phyloP scores from a whole-genome alignment of 2,797 vertebrate species.

The Bucorvus abyssinicus region DNA sequence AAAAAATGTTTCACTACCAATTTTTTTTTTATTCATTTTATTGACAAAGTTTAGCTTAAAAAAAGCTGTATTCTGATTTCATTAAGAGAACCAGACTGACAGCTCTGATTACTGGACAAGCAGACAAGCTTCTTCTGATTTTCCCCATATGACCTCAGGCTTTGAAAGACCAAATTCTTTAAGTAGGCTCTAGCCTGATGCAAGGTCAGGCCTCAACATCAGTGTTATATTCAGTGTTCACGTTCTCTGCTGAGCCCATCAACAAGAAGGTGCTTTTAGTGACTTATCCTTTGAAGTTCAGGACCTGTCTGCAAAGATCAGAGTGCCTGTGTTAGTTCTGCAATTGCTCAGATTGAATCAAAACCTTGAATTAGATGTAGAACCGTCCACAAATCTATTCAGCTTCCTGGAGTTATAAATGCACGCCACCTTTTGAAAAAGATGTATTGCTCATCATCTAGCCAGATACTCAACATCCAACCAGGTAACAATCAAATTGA shows the following conservation, averaged over 20 bases:
- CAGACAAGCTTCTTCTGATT: not conserved
- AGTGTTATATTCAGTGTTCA: not conserved
- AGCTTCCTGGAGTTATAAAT: not conserved
- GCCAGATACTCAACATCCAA: not conserved
- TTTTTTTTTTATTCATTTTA: not conserved
- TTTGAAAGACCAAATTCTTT: not conserved
- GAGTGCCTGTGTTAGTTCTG: not conserved
- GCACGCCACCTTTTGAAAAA: not conserved
- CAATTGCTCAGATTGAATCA: not conserved
- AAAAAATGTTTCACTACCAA: not conserved
- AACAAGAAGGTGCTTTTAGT: not conserved
- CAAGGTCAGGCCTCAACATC: not conserved
- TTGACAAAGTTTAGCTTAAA: not conserved
- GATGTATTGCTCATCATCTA: not conserved
- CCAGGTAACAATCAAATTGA: not conserved
- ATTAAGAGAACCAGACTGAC: not conserved
- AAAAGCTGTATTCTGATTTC: not conserved
- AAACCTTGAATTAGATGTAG: not conserved
- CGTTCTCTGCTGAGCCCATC: not conserved
- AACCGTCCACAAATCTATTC: not conserved
- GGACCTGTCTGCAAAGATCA: not conserved
- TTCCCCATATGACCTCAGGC: not conserved
- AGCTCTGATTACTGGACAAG: not conserved
- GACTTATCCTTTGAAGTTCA: not conserved
- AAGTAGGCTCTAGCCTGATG: not conserved